phyloP scores from a whole-genome alignment of 2,113 vertebrate species.

The Bagarius yarrelli region DNA sequence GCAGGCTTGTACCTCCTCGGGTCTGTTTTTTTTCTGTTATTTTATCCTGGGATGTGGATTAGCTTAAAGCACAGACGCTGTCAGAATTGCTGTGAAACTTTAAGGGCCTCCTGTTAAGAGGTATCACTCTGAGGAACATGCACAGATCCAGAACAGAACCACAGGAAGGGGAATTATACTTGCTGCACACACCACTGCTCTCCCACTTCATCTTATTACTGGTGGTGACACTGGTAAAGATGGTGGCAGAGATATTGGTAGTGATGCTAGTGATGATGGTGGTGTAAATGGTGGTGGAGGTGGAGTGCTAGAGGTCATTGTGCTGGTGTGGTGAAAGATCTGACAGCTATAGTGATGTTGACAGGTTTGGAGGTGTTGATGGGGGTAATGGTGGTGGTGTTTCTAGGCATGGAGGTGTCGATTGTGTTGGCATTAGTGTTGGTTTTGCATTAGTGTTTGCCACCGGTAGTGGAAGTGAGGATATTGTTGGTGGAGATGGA shows the following conservation, averaged over 20 bases:
- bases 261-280: background rate
- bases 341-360: background rate
- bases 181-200: constrained; percentile 2
- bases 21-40: constrained; percentile 41
- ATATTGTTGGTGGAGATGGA: too few relatives aligned
- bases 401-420: too few relatives aligned
- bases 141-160: constrained; percentile 61
- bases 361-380: background rate
- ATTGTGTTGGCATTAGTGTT: too few relatives aligned
- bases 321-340: background rate
- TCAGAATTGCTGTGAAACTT: constrained; percentile 43
- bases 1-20: constrained; percentile 54
- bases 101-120: constrained; percentile 46
- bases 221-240: background rate
- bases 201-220: constrained; percentile 1
- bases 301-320: background rate
- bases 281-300: background rate
- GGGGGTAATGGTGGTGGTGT: background rate
- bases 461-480: too few relatives aligned
- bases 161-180: constrained; percentile 54
- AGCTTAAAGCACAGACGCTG: constrained; percentile 6
- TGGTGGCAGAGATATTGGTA: background rate
- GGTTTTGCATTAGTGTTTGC: too few relatives aligned
- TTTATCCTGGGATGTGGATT: constrained; percentile 60
- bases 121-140: constrained; percentile 57